Evolutionary conservation across 2,113 vertebrate species (phyloP), one percentile per base, ranked within the genome.

Genomic region (Ptilonorhynchus violaceus): DNA sequence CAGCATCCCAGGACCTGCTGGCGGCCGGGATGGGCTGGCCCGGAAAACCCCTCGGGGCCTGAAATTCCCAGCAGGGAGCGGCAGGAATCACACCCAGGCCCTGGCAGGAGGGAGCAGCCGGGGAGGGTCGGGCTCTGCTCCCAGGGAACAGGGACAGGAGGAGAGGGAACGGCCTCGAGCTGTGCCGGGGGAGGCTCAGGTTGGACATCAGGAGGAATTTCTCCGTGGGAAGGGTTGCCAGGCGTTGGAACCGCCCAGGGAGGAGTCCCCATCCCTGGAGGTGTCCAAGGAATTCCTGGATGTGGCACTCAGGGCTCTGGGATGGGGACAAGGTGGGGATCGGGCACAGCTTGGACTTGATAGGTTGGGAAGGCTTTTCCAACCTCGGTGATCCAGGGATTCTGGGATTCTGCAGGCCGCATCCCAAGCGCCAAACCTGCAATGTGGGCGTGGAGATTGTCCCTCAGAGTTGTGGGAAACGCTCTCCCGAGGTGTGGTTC

Each of bases 151-250:
- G 33, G 59, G 59, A 7, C 31, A 9, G 42, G 17, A 11, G 3
- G 44, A 2, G 44, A 35, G 76, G 17, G 15, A 42, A 23, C 3
- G 6, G 8, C 1, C 12, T 6, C 8, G 2, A 23, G 2, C 37
- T 10, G 33, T 39, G 6, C 23, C 47, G 15, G 28, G 47, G 74
- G 6, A 39, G 47, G n/a, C 24, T 55, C 13, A 2, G n/a, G 8
- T 2, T 2, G 74, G 66, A 12, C 30, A 8, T 6, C n/a, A 9
- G 41, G 8, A 63, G 42, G 30, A 55, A 47, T 35, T 62, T 2
- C 37, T 11, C 25, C 44, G 33, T 15, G 37, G 30, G 30, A 50
- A 3, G 50, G n/a, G 2, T 18, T 60, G 8, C 4, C 5, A 6
- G 31, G 18, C 22, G 8, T 9, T 5, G 46, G 46, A 39, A 13